Conservation (phyloP, 2,888 invertebrate species). For the Cetonia aurata region DNA sequence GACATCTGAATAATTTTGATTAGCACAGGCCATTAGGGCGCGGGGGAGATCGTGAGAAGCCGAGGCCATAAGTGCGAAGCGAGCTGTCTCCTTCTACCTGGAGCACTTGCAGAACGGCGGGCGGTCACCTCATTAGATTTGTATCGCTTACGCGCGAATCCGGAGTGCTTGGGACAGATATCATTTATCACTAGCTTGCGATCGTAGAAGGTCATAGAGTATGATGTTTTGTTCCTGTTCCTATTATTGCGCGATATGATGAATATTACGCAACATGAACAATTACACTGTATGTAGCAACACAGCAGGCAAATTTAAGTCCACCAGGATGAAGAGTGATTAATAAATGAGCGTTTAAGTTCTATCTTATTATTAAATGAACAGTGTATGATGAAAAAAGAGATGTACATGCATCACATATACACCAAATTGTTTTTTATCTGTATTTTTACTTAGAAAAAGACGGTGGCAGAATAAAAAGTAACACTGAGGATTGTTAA, state of each 20-base stretch:
- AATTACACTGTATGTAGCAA: conserved; percentile 6
- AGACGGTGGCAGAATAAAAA: too few species aligned
- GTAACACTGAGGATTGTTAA: too few species aligned
- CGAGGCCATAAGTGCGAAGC: conserved; percentile 10
- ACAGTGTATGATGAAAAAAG: too few species aligned
- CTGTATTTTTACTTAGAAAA: too few species aligned
- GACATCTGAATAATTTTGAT: conserved; percentile 51
- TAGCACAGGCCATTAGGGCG: conserved; percentile 56
- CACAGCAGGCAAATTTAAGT: background rate
- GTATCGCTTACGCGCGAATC: conserved; percentile 54
- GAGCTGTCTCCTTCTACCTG: conserved; percentile 25
- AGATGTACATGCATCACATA: too few species aligned
- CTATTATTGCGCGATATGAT: conserved; percentile 29
- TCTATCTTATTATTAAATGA: too few species aligned
- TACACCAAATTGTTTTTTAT: too few species aligned
- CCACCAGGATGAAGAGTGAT: too few species aligned
- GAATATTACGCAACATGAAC: conserved; percentile 15
- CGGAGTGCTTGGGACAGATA: conserved; percentile 61
- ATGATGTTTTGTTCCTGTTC: conserved; percentile 45
- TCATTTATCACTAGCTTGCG: conserved; percentile 58
- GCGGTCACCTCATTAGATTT: conserved; percentile 58
- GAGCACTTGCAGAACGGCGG: conserved; percentile 44
- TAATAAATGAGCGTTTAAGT: too few species aligned
- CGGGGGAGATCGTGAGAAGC: conserved; percentile 2
- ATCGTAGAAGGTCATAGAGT: conserved; percentile 50